Evolutionary conservation across 2,113 vertebrate species (phyloP), one percentile per base, ranked within the genome.

Genomic region (Pelecanoides urinatrix): DNA sequence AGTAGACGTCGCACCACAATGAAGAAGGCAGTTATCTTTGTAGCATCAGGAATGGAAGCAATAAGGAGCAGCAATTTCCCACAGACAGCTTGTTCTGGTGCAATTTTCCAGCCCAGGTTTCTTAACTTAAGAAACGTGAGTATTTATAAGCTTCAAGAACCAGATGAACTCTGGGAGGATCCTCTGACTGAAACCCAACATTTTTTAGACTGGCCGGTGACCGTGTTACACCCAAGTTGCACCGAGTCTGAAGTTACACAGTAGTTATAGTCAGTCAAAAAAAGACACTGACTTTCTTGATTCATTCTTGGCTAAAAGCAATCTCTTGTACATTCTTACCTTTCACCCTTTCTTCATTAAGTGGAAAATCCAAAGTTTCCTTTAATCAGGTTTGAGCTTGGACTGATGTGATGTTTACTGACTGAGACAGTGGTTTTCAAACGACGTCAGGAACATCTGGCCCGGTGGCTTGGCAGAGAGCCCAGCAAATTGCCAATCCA

Each of bases 351-450:
- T 90, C 95, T 84, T 84, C 86, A 86, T 86, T 83, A 94, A 88
- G 92, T 90, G 85, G 81, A 67, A 95, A 95, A 96, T 95, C 94
- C 94, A n/a, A 92, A 97, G 94, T 88, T 92, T 95, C 91, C 49
- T n/a, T 95, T 95, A 84, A 94, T 87, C 76, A 95, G 89, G 72
- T 93, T 75, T 80, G 96, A 94, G 94, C 55, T 86, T n/a, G 89
- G 86, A 44, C 89, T 96, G 96, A 95, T 97, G 96, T 96, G 97
- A 80, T 59, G 49, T 67, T 94, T 94, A 88, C 93, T 71, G 94
- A 63, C 88, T 76, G 70, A 62, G 94, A 94, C 94, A 55, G 84
- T 94, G 93, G 88, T 89, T 88, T 87, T 44, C 91, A 96, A 78
- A 95, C 11, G 92, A 93, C 42, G 21, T 88, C 40, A 67, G 88